Conservation (phyloP, 2,888 invertebrate species). For the Glaucopsyche alexis region DNA sequence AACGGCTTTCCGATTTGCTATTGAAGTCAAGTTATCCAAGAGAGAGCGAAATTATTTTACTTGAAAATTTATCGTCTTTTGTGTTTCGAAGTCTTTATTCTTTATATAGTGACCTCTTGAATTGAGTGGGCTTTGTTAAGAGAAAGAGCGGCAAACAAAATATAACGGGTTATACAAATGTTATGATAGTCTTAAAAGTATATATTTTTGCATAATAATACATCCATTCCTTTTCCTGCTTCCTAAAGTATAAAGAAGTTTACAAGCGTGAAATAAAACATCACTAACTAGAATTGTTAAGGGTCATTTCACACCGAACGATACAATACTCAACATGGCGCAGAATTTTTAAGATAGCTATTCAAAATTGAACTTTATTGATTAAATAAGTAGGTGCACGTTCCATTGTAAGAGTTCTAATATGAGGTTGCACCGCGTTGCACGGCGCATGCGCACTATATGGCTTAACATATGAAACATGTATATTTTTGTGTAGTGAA, state of each 20-base stretch:
- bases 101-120: slow-evolving; percentile 22
- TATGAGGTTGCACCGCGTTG: too few species aligned
- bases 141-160: slow-evolving; percentile 1
- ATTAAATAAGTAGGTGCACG: too few species aligned
- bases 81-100: slow-evolving; percentile 16
- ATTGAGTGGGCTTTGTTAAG: slow-evolving; percentile 5
- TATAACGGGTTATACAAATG: slow-evolving; percentile 3
- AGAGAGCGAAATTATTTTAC: slow-evolving; percentile 25
- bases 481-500: too few species aligned
- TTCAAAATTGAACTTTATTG: too few species aligned
- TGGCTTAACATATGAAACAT: too few species aligned
- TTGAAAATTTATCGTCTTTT: slow-evolving; percentile 24
- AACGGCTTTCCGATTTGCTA: slow-evolving; percentile 19
- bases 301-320: too few species aligned
- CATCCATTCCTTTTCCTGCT: neutral
- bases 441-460: too few species aligned
- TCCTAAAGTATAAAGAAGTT: neutral
- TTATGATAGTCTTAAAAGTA: slow-evolving; percentile 5
- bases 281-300: too few species aligned
- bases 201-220: slow-evolving; percentile 17
- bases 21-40: slow-evolving; percentile 24
- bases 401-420: too few species aligned
- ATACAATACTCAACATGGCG: too few species aligned
- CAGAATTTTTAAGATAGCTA: too few species aligned
- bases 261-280: too few species aligned